Base-by-base conservation (phyloP, 2,888 invertebrate genomes). In the Cerastis rubricosa region DNA sequence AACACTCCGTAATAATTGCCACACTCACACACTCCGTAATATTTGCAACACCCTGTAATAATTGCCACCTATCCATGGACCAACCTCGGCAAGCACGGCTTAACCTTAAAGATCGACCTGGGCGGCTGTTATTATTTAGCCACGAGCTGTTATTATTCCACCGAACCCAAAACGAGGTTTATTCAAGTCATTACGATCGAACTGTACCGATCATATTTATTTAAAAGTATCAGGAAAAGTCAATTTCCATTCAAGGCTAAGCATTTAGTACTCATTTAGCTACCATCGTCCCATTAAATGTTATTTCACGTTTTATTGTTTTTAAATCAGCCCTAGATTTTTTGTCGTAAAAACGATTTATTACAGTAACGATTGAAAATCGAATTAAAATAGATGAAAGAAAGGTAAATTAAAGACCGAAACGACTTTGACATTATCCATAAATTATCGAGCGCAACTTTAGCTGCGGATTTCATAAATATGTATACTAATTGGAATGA, bases 211-310 rank as follows among this genome's bases (percentile, higher is more conserved):
- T 73, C 75, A 86, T 84, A 77, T 84, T 84, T 74, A 86, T 79
- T 87, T 87, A 71, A 85, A 80, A 83, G 25, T 74, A 71, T 54
- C 71, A 78, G 76, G 69, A 84, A 83, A 84, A 85, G 74, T 75
- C 85, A 82, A 87, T 88, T 88, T 88, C 57, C 78, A 71, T 82
- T 72, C 80, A 87, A 87, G 81, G 84, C 77, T 80, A 66, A 71
- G 74, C 65, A 80, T 85, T 82, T 78, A 88, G 85, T 83, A 64
- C 77, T 87, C 74, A 88, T 85, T 87, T 85, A 82, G 70, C 67
- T 83, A 74, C 70, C 72, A 66, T 73, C 43, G 73, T 70, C 59
- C 73, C 75, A 71, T 83, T 86, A 78, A 85, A 86, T 66, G 66
- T 80, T 64, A 71, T 78, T 78, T 82, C 72, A 65, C 59, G 49